Conservation (phyloP, 2,888 invertebrate species). For the Cheilosia vernalis region DNA sequence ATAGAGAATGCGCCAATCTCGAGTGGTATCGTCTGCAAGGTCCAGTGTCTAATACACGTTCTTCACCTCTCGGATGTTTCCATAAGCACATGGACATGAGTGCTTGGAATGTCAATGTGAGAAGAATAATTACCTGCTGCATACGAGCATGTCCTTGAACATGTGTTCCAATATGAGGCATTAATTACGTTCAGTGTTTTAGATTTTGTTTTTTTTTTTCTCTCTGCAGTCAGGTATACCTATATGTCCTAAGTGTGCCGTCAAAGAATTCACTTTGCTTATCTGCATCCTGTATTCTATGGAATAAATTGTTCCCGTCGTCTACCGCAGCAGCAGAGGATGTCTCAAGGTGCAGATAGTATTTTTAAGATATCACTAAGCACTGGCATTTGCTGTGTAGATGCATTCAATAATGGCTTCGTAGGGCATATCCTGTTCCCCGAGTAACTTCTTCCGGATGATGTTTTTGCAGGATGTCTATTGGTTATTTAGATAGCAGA, state of each 20-base stretch:
- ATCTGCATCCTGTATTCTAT: slow-evolving; percentile 65
- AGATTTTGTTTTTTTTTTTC: slow-evolving; percentile 3
- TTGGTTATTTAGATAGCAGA: slow-evolving; percentile 68
- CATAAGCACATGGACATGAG: slow-evolving; percentile 23
- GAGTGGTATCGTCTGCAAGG: slow-evolving; percentile 23
- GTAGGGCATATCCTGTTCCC: slow-evolving; percentile 28
- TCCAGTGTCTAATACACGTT: slow-evolving; percentile 37
- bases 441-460: slow-evolving; percentile 53
- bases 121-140: slow-evolving; percentile 65
- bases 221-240: slow-evolving; percentile 47
- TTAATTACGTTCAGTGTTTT: slow-evolving; percentile 52
- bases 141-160: slow-evolving; percentile 53
- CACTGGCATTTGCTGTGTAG: slow-evolving; percentile 29
- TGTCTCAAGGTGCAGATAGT: slow-evolving; percentile 60
- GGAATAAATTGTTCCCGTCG: slow-evolving; percentile 31
- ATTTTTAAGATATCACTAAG: slow-evolving; percentile 45
- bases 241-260: slow-evolving; percentile 35
- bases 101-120: slow-evolving; percentile 42
- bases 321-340: slow-evolving; percentile 47
- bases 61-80: slow-evolving; percentile 14
- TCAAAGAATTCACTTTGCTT: slow-evolving; percentile 53
- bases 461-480: slow-evolving; percentile 62
- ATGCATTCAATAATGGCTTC: slow-evolving; percentile 49
- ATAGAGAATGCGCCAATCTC: slow-evolving; percentile 64
- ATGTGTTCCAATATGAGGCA: slow-evolving; percentile 42